Evolutionary conservation across 2,113 vertebrate genomes (phyloP).

Genomic region (Antechinus flavipes): DNA sequence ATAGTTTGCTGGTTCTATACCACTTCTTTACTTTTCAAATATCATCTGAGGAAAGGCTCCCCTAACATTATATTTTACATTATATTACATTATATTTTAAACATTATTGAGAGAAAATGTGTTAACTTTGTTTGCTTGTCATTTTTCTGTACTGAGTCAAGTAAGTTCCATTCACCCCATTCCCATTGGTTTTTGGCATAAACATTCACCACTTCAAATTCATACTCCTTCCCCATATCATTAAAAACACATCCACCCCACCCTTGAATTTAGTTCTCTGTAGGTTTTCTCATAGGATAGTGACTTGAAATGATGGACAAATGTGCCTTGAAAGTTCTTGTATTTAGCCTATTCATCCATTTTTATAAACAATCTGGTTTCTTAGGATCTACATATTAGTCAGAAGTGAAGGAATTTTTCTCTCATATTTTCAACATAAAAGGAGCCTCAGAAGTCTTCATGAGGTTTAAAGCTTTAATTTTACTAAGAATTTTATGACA

Average conservation of each 20-base stretch:
- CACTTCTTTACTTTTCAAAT: not conserved
- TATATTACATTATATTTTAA: no score
- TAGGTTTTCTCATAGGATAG: not conserved
- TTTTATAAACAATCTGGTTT: not conserved
- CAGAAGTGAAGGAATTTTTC: not conserved
- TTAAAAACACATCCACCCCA: not conserved
- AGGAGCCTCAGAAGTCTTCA: not conserved
- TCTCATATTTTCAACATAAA: not conserved
- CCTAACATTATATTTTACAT: no score
- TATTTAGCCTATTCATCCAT: not conserved
- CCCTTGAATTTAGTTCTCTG: not conserved
- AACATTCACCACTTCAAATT: not conserved
- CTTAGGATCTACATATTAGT: not conserved
- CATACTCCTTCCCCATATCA: not conserved
- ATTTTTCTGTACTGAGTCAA: not conserved
- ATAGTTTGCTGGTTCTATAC: not conserved
- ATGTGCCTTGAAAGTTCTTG: not conserved
- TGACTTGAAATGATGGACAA: not conserved
- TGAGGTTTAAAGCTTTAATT: not conserved
- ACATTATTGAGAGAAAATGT: not conserved
- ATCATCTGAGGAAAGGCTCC: not conserved
- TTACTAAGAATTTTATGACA: not conserved
- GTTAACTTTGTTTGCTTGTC: not conserved
- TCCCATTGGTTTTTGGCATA: not conserved
- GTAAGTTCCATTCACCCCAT: not conserved